Percentiles rank a stretch among this genome's conserved stretches.
Evolutionary conservation across 2,113 vertebrate genomes (phyloP).

Genomic region (Centropus unirufus): DNA sequence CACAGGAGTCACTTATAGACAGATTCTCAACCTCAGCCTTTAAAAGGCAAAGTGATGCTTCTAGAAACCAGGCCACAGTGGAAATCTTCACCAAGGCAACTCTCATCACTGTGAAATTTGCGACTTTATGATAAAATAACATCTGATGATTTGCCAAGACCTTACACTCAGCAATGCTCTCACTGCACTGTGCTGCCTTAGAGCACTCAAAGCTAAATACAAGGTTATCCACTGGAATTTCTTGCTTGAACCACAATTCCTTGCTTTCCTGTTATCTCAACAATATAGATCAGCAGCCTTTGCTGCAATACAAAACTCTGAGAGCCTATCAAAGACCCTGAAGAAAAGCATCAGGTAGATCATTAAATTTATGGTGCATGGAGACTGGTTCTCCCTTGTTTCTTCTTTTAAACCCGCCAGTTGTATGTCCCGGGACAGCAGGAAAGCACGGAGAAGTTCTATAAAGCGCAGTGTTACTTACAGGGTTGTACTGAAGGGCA

Average conservation of each 20-base stretch:
- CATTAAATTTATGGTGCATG: neutral
- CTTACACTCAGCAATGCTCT: neutral
- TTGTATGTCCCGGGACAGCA: neutral
- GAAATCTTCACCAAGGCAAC: neutral
- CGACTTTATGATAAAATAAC: neutral
- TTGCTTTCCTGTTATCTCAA: neutral
- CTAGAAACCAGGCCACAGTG: neutral
- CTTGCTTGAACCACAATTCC: neutral
- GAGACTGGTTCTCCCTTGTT: neutral
- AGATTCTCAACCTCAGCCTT: neutral
- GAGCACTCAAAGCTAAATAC: neutral
- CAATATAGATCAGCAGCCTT: neutral
- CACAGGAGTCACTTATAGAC: neutral
- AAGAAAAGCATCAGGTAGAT: neutral
- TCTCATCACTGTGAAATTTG: neutral
- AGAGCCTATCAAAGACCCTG: neutral
- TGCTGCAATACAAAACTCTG: neutral
- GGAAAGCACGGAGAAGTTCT: neutral
- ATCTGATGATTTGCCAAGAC: neutral
- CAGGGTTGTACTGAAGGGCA: conserved; percentile 98
- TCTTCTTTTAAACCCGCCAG: neutral
- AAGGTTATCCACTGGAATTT: neutral
- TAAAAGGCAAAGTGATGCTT: neutral
- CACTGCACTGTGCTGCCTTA: neutral
- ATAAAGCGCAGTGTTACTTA: conserved; percentile 73